Percentiles rank a stretch among this genome's conserved stretches.
Evolutionary conservation across 92 coral and sea anemone genomes (phyloP).

Genomic region (Epizoanthus illoricatus): DNA sequence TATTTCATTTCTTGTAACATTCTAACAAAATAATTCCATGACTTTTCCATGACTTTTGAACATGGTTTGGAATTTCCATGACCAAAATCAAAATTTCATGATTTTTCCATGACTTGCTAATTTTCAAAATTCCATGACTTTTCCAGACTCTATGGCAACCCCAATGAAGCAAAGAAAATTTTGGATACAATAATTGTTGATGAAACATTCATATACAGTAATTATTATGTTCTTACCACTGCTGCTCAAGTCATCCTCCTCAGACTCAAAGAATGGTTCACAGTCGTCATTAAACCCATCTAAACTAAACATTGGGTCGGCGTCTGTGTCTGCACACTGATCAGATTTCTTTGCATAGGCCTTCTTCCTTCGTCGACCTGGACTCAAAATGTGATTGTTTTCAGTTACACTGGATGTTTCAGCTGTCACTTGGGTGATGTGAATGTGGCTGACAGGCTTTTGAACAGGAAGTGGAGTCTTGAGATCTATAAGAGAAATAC

Average conservation of each 20-base stretch:
- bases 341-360: conserved; percentile 47
- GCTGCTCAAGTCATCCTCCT: conserved; percentile 94
- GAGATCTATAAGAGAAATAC: not conserved
- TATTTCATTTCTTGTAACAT: no score
- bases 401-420: conserved; percentile 20
- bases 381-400: conserved; percentile 34
- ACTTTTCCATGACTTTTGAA: no score
- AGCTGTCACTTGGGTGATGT: conserved; percentile 56
- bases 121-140: not conserved
- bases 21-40: no score
- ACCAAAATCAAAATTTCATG: no score
- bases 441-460: conserved; percentile 50
- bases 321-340: conserved; percentile 63
- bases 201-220: no score
- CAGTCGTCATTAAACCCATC: conserved; percentile 86
- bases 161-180: no score
- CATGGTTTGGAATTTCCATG: no score
- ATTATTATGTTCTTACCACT: conserved; percentile 57
- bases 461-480: conserved; percentile 23
- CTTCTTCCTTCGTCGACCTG: conserved; percentile 39
- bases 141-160: not conserved
- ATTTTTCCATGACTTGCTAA: no score
- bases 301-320: conserved; percentile 82
- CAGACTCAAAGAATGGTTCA: conserved; percentile 95
- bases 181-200: no score